Conservation (phyloP, 2,797 vertebrate species). For the Enteromius paludinosus region DNA sequence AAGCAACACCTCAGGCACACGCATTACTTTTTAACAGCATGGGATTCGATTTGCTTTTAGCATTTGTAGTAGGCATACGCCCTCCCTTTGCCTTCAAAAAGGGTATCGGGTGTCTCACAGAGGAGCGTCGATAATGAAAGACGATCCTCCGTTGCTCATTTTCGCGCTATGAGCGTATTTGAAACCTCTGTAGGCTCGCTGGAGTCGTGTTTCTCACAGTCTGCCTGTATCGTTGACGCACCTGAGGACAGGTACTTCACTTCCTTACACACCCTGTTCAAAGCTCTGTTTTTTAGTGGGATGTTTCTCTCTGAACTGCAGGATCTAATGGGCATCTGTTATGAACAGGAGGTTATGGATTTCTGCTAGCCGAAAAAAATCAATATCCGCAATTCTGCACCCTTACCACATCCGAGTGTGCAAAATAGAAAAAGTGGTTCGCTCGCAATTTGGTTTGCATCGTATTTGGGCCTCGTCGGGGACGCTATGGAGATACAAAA, state of each 20-base stretch:
- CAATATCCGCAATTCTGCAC: slow-evolving; percentile 6
- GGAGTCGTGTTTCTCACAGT: slow-evolving; percentile 32
- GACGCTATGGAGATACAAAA: slow-evolving; percentile 11
- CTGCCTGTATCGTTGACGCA: slow-evolving; percentile 27
- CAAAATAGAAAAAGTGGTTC: slow-evolving; percentile 16
- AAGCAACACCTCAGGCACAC: slow-evolving; percentile 26
- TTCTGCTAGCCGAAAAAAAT: slow-evolving; percentile 35
- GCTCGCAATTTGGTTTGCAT: slow-evolving; percentile 25
- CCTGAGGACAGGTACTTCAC: slow-evolving; percentile 37
- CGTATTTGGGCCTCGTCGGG: neutral
- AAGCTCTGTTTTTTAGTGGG: neutral
- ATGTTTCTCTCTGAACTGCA: slow-evolving; percentile 27
- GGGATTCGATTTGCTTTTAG: slow-evolving; percentile 28
- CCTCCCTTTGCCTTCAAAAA: slow-evolving; percentile 29
- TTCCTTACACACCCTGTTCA: slow-evolving; percentile 31
- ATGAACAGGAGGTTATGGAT: slow-evolving; percentile 40
- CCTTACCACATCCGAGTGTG: slow-evolving; percentile 17
- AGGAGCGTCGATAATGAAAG: slow-evolving; percentile 38
- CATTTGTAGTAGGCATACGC: slow-evolving; percentile 12
- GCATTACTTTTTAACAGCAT: neutral
- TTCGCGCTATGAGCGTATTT: neutral
- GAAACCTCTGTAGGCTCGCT: slow-evolving; percentile 11
- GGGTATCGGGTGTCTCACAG: slow-evolving; percentile 42
- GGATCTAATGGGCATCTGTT: slow-evolving; percentile 37
- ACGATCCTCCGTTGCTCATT: slow-evolving; percentile 35